A percentile compares a stretch with the other conserved stretches of the same genome.
These are phyloP conservation scores for Drosophila setifemur DNA, from an alignment of 1,140 invertebrate genomes.

Conservation along the genomic window DNA sequence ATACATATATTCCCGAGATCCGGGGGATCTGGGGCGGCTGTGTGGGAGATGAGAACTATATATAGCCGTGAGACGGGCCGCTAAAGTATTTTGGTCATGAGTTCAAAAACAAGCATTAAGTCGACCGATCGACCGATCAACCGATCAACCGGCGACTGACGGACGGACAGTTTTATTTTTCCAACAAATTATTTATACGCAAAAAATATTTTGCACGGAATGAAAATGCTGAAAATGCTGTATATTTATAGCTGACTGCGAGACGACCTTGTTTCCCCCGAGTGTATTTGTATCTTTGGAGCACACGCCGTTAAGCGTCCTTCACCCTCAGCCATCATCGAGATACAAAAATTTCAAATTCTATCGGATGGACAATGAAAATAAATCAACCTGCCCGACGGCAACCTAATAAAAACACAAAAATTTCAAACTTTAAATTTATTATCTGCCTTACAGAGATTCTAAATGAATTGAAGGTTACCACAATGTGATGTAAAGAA, in stretches of 20 bases:
- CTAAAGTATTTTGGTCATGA: slow-evolving; percentile 77
- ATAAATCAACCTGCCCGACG: slow-evolving; percentile 17
- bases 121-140: slow-evolving; percentile 8
- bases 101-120: slow-evolving; percentile 57
- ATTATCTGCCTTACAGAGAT: not conserved
- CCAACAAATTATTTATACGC: slow-evolving; percentile 73
- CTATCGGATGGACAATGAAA: slow-evolving; percentile 17
- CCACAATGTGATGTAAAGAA: not conserved
- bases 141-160: slow-evolving; percentile 4
- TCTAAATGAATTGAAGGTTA: slow-evolving; percentile 11
- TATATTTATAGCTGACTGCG: slow-evolving; percentile 68
- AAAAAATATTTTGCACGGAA: slow-evolving; percentile 63
- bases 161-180: slow-evolving; percentile 65
- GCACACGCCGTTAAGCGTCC: slow-evolving; percentile 68
- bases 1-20: not conserved
- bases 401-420: slow-evolving; percentile 8
- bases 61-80: slow-evolving; percentile 73
- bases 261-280: slow-evolving; percentile 68
- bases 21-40: slow-evolving; percentile 6
- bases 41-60: slow-evolving; percentile 44
- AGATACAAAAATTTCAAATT: slow-evolving; percentile 54
- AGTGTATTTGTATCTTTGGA: slow-evolving; percentile 41
- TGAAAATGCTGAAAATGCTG: too few species aligned
- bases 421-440: slow-evolving; percentile 5
- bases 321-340: slow-evolving; percentile 71